These are phyloP conservation scores for Noctua fimbriata DNA, from an alignment of 2,888 invertebrate genomes.

Conservation along the genomic window DNA sequence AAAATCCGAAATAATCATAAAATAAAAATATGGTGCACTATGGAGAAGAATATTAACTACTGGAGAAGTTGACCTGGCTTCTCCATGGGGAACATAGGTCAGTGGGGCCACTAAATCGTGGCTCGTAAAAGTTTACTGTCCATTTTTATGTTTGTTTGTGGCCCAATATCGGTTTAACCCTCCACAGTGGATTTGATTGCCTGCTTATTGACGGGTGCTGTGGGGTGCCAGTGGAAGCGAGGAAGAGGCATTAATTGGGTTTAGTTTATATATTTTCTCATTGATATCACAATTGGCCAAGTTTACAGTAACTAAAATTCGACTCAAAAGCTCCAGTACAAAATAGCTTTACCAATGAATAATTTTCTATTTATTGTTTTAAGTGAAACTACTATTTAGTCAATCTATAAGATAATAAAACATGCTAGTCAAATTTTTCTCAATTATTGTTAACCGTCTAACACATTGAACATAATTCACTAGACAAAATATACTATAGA, in stretches of 20 bases:
- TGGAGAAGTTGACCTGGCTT: conserved; percentile 45
- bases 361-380: not conserved
- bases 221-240: conserved; percentile 62
- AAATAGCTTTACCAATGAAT: not conserved
- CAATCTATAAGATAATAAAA: not conserved
- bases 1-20: conserved; percentile 26
- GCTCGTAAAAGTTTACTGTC: conserved; percentile 87
- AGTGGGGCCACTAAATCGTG: conserved; percentile 78
- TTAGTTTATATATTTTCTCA: not conserved
- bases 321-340: not conserved
- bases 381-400: not conserved
- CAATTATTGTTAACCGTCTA: not conserved
- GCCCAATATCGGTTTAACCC: conserved; percentile 85
- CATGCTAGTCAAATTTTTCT: not conserved
- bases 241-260: not conserved
- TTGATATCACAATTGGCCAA: not conserved
- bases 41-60: conserved; percentile 41
- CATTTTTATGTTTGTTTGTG: conserved; percentile 89
- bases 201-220: conserved; percentile 72
- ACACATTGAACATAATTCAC: not conserved
- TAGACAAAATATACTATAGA: no score
- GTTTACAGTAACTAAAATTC: not conserved
- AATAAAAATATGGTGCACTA: conserved; percentile 54
- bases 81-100: conserved; percentile 78
- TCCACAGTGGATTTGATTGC: conserved; percentile 82